Conservation (phyloP, 2,797 vertebrate species). For the Dicrostonyx torquatus region DNA sequence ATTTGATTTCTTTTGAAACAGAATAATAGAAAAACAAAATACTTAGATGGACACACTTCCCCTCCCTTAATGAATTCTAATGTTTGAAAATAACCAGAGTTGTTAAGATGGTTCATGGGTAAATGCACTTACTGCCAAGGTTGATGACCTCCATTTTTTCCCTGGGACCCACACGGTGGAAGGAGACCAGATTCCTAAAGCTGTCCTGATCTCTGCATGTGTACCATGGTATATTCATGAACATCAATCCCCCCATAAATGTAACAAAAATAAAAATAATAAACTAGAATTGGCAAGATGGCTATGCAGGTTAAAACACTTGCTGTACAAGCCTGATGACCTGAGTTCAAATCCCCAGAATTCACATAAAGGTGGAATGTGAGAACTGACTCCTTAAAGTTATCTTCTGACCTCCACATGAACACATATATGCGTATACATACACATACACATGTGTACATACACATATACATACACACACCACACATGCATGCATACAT, state of each 20-base stretch:
- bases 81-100: conserved; percentile 14
- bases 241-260: neutral
- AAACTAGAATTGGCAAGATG: neutral
- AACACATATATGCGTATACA: neutral
- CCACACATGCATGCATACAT: no score
- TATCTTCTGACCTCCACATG: neutral
- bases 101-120: neutral
- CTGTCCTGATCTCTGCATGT: neutral
- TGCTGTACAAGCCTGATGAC: neutral
- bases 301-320: neutral
- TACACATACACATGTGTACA: fast-evolving
- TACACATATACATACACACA: fast-evolving
- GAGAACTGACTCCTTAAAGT: neutral
- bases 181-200: neutral
- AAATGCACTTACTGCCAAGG: neutral
- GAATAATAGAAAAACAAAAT: conserved; percentile 49
- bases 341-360: neutral
- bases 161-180: neutral
- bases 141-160: neutral
- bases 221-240: no score
- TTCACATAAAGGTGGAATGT: neutral
- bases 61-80: neutral
- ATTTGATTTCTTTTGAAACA: conserved; percentile 57
- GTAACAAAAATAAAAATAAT: neutral
- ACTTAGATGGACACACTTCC: neutral